phyloP scores from a whole-genome alignment of 2,113 vertebrate species.

The Pyrgilauda ruficollis region DNA sequence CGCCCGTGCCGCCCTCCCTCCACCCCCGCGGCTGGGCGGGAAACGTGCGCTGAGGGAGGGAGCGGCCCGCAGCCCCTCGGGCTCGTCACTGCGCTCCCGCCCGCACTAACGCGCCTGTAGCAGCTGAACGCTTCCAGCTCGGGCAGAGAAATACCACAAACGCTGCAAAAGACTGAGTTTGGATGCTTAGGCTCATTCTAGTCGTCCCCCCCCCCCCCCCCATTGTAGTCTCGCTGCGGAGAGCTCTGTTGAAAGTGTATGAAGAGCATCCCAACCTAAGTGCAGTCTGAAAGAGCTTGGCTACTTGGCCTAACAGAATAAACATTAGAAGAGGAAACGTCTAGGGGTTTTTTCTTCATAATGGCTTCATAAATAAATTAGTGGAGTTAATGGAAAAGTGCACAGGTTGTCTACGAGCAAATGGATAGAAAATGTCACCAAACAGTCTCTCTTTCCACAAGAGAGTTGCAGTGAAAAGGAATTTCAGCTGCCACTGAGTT shows the following conservation, averaged over 20 bases:
- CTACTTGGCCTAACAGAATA: not conserved
- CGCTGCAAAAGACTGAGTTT: not conserved
- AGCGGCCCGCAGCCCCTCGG: rapidly evolving
- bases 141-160: rapidly evolving
- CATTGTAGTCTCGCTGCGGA: not conserved
- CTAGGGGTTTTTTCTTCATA: not conserved
- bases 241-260: not conserved
- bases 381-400: not conserved
- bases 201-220: too few species aligned
- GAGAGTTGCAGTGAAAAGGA: not conserved
- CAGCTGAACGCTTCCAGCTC: rapidly evolving
- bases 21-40: not conserved
- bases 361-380: not conserved
- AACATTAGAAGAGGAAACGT: not conserved
- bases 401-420: not conserved
- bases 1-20: not conserved
- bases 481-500: not conserved
- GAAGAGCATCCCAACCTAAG: not conserved
- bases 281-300: not conserved
- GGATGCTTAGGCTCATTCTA: rapidly evolving
- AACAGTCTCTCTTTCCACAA: not conserved
- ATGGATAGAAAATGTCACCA: not conserved
- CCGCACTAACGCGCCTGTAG: rapidly evolving
- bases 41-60: rapidly evolving
- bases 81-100: rapidly evolving